Evolutionary conservation across 2,797 vertebrate genomes (phyloP), one percentile per base, ranked within the genome.

Genomic region (Cryptoprocta ferox): DNA sequence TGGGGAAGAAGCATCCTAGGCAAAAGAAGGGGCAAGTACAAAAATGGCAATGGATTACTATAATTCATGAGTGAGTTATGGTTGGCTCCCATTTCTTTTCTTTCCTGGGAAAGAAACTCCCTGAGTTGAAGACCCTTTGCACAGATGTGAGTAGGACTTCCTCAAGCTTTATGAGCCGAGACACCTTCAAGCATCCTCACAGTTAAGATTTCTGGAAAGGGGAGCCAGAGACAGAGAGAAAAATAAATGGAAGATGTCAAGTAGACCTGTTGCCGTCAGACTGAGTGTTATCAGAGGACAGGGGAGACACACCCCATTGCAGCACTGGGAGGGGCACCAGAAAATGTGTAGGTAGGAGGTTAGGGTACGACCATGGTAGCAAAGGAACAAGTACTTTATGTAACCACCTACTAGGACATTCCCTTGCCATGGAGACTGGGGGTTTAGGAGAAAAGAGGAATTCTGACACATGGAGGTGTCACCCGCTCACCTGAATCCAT

Each of bases 331-430:
- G 18, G 28, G 11, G 30, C 32, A 32, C 26, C 35, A n/a, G 79
- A 32, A 59, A 88, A 85, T 1, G 8, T 19, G 0, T 28, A 66
- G 13, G 37, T 3, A n/a, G 37, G 30, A 71, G 26, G 19, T 56
- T 37, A 15, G 16, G 28, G 1, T 6, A 35, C 4, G 21, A 15
- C 68, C 39, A 24, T 0, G 11, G 4, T 19, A 1, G 1, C 4
- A 35, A 8, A 93, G 39, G 15, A 48, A 61, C 1, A 8, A 4
- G 16, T 16, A 37, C 10, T 12, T 76, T 61, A 30, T 35, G 28
- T 30, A 78, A 48, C 61, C 6, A 35, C 16, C 6, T 37, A 59
- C n/a, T 63, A 35, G 35, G 45, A 53, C n/a, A n/a, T 13, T 7
- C 6, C 18, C 0, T 15, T 21, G 30, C 13, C 59, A 3, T 3